phyloP scores from a whole-genome alignment of 2,888 invertebrate species.

The Ophraella communa region DNA sequence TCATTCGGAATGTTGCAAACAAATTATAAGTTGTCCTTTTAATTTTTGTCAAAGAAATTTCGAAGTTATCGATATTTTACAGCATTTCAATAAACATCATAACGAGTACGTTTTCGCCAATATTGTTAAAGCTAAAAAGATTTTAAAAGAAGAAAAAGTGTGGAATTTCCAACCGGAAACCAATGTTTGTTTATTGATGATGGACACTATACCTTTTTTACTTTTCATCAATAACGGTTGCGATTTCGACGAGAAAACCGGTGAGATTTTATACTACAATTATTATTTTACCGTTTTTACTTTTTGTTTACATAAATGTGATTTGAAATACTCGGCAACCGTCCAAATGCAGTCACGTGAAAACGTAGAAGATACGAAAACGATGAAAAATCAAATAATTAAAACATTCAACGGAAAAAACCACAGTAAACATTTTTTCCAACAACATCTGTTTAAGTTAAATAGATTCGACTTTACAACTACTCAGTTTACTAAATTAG shows the following conservation, averaged over 20 bases:
- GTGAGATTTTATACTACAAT: conserved; percentile 32
- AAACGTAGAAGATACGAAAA: conserved; percentile 8
- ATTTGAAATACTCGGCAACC: conserved; percentile 24
- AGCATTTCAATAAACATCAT: conserved; percentile 32
- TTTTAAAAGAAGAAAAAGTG: conserved; percentile 34
- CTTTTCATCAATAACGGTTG: conserved; percentile 34
- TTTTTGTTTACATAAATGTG: conserved; percentile 26
- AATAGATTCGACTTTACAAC: conserved; percentile 33
- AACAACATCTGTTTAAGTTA: conserved; percentile 23
- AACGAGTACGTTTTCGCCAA: conserved; percentile 33
- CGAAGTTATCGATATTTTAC: conserved; percentile 14
- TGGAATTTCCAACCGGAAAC: conserved; percentile 36
- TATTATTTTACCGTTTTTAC: conserved; percentile 35
- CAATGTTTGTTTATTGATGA: conserved; percentile 31
- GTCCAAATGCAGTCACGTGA: conserved; percentile 19
- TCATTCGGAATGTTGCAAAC: conserved; percentile 29
- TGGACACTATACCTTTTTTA: conserved; percentile 27
- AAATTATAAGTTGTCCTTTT: conserved; percentile 32
- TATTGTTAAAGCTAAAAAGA: conserved; percentile 28
- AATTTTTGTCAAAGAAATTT: conserved; percentile 26
- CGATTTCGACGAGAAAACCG: conserved; percentile 25
- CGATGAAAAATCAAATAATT: conserved; percentile 32
- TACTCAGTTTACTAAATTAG: conserved; percentile 26
- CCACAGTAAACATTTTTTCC: conserved; percentile 25
- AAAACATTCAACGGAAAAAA: conserved; percentile 30